Evolutionary conservation across 2,888 invertebrate genomes (phyloP), one percentile per base, ranked within the genome.

Genomic region (Hylaea fasciaria): DNA sequence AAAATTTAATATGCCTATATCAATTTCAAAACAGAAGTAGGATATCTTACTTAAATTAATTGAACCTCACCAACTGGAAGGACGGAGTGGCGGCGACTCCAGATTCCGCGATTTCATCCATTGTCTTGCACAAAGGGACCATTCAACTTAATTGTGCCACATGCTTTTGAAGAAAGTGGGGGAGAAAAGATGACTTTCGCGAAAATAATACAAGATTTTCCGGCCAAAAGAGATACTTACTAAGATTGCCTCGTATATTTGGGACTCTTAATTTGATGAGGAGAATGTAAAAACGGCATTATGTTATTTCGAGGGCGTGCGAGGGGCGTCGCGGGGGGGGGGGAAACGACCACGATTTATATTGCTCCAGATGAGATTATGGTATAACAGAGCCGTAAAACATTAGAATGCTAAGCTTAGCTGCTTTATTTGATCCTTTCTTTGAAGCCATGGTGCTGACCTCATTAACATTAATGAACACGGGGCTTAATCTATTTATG

Each of bases 231-330:
- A 77, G 63, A 62, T 66, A 64, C 59, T 69, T 62, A 82, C 80
- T 77, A 77, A 81, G 81, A 86, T 86, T 83, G 73, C 76, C 78
- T 78, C 80, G 76, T 81, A 83, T 81, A 83, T 81, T 81, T 83
- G 78, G 75, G 76, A 72, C 78, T 82, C 82, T 86, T 87, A 86
- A 87, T 87, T 86, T 85, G 83, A 87, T 83, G 85, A 85, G 78
- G 70, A 72, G 80, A 81, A 83, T 84, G 85, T 85, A 85, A 86
- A 87, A 86, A 83, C 74, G 80, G 77, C 81, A 78, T 84, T 83
- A 83, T 77, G 78, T 81, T 82, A 84, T 78, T 73, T 66, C 70
- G 65, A 67, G 72, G 77, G 73, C 73, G 75, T 64, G 69, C 59
- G 64, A 50, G 57, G 41, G 41, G 68, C 37, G 58, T 22, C 49